Evolutionary conservation across 2,888 invertebrate genomes (phyloP), one percentile per base, ranked within the genome.

Genomic region (Brachypterus glaber): DNA sequence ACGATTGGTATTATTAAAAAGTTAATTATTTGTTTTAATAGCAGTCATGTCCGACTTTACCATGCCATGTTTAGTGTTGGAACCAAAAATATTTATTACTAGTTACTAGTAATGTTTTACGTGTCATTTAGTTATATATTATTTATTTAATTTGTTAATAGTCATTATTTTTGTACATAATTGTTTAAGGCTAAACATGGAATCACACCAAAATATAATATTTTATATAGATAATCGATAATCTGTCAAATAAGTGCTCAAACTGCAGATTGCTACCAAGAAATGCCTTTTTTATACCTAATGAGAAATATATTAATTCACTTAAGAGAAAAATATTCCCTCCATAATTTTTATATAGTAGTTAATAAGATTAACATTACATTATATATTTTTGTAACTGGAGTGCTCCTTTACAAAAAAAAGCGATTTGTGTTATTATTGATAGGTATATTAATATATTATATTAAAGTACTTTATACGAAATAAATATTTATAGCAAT

Each of bases 371-470:
- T 53, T 52, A 52, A 53, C 48, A 37, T 44, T 46, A 43, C 38
- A 46, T 45, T 40, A 50, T 52, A 48, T 52, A 52, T 58, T 61
- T 60, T 58, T 57, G 51, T 55, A 54, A 58, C 57, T 56, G 55
- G 54, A 55, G 51, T 51, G 51, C 58, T 57, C 54, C 54, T 58
- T 52, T 58, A 58, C 56, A 55, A 52, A 57, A 60, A n/a, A 54
- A 64, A 64, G 64, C 63, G 60, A 54, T 64, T 62, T 65, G 66
- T 66, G 66, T 64, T 65, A 65, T 62, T 66, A 66, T 57, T 60
- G 49, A 56, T 62, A 62, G 52, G 60, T 53, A 57, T 58, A 56
- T 55, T 57, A 59, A 54, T 55, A 57, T 55, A 55, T 54, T 53
- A 49, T 45, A 43, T 46, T 38, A 35, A 39, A 30, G 17, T 33